Conservation (phyloP, 2,888 invertebrate species). For the Cepaea hortensis region DNA sequence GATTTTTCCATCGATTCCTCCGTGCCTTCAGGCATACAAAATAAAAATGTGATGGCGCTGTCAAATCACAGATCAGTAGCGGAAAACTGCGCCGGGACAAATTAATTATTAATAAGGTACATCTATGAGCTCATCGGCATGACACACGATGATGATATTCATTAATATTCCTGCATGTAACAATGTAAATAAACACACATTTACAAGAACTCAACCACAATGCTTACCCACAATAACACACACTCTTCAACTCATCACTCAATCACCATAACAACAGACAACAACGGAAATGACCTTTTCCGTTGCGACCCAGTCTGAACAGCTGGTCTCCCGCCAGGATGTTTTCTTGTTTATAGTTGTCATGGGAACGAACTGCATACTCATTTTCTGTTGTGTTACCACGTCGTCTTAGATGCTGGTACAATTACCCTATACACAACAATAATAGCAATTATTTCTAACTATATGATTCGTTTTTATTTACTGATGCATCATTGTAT, state of each 20-base stretch:
- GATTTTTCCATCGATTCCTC: no score
- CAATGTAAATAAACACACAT: no score
- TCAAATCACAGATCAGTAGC: no score
- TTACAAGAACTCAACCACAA: no score
- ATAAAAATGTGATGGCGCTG: no score
- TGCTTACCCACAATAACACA: no score
- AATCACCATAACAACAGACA: not conserved
- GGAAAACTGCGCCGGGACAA: no score
- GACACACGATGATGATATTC: no score
- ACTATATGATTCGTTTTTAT: not conserved
- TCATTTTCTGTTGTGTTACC: not conserved
- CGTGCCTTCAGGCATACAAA: no score
- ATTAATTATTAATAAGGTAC: no score
- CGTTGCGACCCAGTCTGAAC: constrained; percentile 41
- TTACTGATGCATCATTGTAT: not conserved
- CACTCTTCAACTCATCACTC: not conserved
- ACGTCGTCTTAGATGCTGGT: not conserved
- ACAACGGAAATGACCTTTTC: constrained; percentile 41
- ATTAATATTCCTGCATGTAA: no score
- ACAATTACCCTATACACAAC: not conserved
- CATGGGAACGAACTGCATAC: constrained; percentile 33
- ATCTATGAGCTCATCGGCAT: no score
- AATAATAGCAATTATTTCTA: not conserved
- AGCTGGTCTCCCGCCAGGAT: not conserved
- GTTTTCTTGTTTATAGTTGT: constrained; percentile 31